A percentile compares a stretch with the other conserved stretches of the same genome.
phyloP scores from a whole-genome alignment of 2,888 invertebrate genomes.

The Ferrisia virgata region DNA sequence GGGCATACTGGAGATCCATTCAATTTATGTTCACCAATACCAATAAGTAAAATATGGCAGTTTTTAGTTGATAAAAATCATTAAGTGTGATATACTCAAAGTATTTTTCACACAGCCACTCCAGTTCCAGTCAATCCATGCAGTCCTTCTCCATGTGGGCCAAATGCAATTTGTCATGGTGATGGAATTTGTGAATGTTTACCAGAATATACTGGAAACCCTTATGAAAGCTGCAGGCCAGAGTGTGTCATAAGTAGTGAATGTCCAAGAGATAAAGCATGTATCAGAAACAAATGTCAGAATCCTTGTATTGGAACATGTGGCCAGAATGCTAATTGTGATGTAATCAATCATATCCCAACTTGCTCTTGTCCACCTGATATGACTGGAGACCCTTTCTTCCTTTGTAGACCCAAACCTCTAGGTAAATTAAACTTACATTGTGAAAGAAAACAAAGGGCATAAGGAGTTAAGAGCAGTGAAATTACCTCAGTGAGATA shows the following conservation, averaged over 20 bases:
- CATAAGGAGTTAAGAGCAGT: no score
- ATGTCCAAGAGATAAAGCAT: slow-evolving; percentile 53
- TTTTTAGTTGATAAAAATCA: no score
- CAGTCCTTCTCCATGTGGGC: slow-evolving; percentile 60
- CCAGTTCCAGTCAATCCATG: slow-evolving; percentile 52
- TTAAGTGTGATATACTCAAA: not conserved
- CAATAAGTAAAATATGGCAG: slow-evolving; percentile 50
- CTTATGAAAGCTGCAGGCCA: slow-evolving; percentile 54
- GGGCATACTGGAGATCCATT: slow-evolving; percentile 67
- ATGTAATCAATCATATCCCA: slow-evolving; percentile 55
- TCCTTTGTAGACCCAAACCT: slow-evolving; percentile 52
- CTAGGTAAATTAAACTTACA: slow-evolving; percentile 51
- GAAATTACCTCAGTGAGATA: no score
- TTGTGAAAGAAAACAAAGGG: slow-evolving; percentile 32
- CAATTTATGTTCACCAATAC: slow-evolving; percentile 62
- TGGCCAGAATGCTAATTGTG: slow-evolving; percentile 54
- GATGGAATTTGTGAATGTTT: slow-evolving; percentile 53
- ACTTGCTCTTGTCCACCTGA: slow-evolving; percentile 55
- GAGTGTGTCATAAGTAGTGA: slow-evolving; percentile 55
- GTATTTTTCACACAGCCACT: slow-evolving; percentile 51
- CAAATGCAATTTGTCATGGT: slow-evolving; percentile 53
- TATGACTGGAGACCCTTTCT: slow-evolving; percentile 56
- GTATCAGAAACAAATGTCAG: slow-evolving; percentile 54
- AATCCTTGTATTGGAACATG: slow-evolving; percentile 55
- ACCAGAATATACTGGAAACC: slow-evolving; percentile 55